These are phyloP conservation scores for Stramonita haemastoma DNA, from an alignment of 2,888 invertebrate species.

Conservation along the genomic window DNA sequence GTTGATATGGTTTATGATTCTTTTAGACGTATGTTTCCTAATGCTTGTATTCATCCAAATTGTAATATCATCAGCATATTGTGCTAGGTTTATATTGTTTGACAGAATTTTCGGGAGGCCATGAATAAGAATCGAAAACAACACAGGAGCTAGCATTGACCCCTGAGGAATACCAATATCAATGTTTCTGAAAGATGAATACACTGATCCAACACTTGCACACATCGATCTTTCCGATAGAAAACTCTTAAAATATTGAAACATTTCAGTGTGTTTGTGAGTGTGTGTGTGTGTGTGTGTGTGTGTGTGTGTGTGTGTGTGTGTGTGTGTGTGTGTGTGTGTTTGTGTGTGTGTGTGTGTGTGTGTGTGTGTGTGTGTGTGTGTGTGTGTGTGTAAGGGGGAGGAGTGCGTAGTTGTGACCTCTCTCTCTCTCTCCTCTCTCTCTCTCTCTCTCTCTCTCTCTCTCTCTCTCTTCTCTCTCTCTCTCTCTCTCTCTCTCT, in stretches of 20 bases:
- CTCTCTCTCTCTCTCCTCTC: background rate
- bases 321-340: background rate
- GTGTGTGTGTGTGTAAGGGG: background rate
- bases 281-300: background rate
- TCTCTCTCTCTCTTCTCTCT: background rate
- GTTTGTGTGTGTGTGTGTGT: background rate
- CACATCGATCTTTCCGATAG: too few relatives aligned
- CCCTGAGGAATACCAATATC: too few relatives aligned
- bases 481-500: background rate
- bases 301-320: background rate
- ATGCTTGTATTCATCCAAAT: background rate
- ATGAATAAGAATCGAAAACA: too few relatives aligned
- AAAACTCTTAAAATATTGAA: too few relatives aligned
- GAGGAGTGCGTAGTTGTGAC: too few relatives aligned
- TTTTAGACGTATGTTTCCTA: background rate
- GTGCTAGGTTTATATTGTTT: too few relatives aligned
- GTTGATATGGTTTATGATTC: background rate
- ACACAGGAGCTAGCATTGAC: too few relatives aligned
- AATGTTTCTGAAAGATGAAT: too few relatives aligned
- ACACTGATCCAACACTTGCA: too few relatives aligned
- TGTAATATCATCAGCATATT: too few relatives aligned
- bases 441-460: conserved; percentile 15
- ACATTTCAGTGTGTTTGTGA: background rate
- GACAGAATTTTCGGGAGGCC: too few relatives aligned
- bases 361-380: conserved; percentile 11